Conservation (phyloP, 2,113 vertebrate species). For the Hippocampus comes region DNA sequence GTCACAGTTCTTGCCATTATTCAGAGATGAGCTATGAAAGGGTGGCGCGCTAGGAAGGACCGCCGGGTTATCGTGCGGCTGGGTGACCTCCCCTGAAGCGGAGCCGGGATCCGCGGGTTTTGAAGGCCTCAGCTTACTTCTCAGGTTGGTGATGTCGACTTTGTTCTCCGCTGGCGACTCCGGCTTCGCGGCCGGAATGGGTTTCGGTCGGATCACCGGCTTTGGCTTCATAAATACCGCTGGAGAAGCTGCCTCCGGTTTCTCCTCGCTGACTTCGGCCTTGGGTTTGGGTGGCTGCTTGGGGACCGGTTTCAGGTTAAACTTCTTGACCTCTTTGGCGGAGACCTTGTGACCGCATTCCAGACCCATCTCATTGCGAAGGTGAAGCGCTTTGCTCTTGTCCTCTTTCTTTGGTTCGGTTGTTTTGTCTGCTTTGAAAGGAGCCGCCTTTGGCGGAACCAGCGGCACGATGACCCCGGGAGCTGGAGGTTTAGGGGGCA, state of each 20-base stretch:
- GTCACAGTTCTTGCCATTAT: slow-evolving; percentile 36
- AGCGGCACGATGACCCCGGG: slow-evolving; percentile 81
- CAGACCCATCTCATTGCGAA: slow-evolving; percentile 93
- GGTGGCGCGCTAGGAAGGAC: slow-evolving; percentile 29
- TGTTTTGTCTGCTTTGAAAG: slow-evolving; percentile 77
- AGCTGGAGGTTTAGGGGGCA: slow-evolving; percentile 82
- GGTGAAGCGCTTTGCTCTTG: slow-evolving; percentile 83
- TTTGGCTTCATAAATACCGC: slow-evolving; percentile 82
- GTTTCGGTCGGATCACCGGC: slow-evolving; percentile 87
- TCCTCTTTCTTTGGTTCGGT: slow-evolving; percentile 85
- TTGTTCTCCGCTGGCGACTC: slow-evolving; percentile 80
- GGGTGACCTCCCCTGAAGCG: slow-evolving; percentile 34
- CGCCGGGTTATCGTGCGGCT: slow-evolving; percentile 26
- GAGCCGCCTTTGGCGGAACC: slow-evolving; percentile 74
- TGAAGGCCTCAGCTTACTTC: slow-evolving; percentile 90
- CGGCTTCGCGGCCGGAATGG: slow-evolving; percentile 73
- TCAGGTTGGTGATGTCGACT: slow-evolving; percentile 87
- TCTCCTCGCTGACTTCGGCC: slow-evolving; percentile 80
- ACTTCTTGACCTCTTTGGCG: slow-evolving; percentile 93
- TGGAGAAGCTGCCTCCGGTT: slow-evolving; percentile 71
- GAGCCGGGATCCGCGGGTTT: slow-evolving; percentile 75
- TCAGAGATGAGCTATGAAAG: slow-evolving; percentile 40
- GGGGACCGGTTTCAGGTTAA: slow-evolving; percentile 88
- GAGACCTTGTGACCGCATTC: slow-evolving; percentile 93
- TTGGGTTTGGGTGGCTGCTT: slow-evolving; percentile 84